Conservation (phyloP, 2,888 invertebrate genomes). For the Saturnia japonica region DNA sequence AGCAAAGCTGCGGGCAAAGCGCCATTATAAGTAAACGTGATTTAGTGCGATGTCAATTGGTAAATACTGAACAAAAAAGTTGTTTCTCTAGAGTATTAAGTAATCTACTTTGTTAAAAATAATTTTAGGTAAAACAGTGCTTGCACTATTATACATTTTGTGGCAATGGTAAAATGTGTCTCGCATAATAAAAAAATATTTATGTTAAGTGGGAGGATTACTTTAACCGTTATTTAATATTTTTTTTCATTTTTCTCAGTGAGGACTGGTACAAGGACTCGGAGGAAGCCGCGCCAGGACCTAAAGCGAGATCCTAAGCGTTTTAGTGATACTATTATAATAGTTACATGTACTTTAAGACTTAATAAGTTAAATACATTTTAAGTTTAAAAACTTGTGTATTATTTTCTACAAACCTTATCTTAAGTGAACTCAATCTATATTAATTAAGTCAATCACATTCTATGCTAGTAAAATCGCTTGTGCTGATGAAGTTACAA, state of each 20-base stretch:
- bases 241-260: slow-evolving; percentile 63
- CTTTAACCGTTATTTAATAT: not conserved
- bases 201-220: not conserved
- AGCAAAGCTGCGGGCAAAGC: not conserved
- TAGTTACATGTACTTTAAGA: slow-evolving; percentile 68
- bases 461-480: not conserved
- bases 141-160: too few species aligned
- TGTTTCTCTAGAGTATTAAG: not conserved
- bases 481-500: not conserved
- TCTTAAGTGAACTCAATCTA: not conserved
- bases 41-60: not conserved
- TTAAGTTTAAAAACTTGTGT: slow-evolving; percentile 56
- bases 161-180: not conserved
- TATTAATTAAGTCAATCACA: not conserved
- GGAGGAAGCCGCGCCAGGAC: slow-evolving; percentile 82
- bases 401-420: slow-evolving; percentile 26
- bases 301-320: slow-evolving; percentile 71
- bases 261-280: slow-evolving; percentile 95
- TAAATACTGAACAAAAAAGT: not conserved
- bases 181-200: not conserved
- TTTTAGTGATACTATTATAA: slow-evolving; percentile 64
- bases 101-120: too few species aligned
- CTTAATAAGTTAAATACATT: slow-evolving; percentile 78
- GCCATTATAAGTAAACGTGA: not conserved
- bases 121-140: too few species aligned